Evolutionary conservation across 2,888 invertebrate species (phyloP).

Genomic region (Thecophora atra): DNA sequence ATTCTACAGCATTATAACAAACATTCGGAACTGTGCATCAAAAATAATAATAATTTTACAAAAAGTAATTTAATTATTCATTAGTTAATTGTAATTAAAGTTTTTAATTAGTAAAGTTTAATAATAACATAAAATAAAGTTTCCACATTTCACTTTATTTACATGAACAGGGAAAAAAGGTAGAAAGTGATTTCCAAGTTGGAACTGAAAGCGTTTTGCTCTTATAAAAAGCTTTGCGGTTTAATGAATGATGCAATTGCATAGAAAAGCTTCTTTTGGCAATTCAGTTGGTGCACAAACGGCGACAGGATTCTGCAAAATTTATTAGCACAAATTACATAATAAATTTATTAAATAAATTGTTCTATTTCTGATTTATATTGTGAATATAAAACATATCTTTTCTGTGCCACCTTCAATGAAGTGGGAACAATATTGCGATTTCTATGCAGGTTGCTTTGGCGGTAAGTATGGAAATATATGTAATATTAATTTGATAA

Average conservation of each 20-base stretch:
- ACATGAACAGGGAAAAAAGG: too few relatives aligned
- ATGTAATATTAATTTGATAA: not conserved
- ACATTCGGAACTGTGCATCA: too few relatives aligned
- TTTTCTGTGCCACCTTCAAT: conserved; percentile 43
- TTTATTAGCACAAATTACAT: too few relatives aligned
- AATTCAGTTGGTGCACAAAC: conserved; percentile 23
- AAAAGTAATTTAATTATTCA: not conserved
- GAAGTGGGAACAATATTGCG: conserved; percentile 65
- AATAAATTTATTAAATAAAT: too few relatives aligned
- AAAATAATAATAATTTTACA: too few relatives aligned
- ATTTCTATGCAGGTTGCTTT: conserved; percentile 70
- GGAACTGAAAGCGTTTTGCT: not conserved
- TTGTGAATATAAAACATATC: too few relatives aligned
- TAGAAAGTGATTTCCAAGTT: too few relatives aligned
- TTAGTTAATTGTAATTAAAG: not conserved
- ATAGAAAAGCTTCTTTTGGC: conserved; percentile 18
- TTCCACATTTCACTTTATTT: not conserved
- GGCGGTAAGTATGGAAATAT: conserved; percentile 66
- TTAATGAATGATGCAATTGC: not conserved
- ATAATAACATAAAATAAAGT: not conserved
- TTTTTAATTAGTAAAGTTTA: not conserved
- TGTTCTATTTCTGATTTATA: too few relatives aligned
- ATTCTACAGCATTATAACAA: too few relatives aligned
- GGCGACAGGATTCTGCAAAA: conserved; percentile 22
- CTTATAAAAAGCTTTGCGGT: not conserved